Evolutionary conservation across 1,140 invertebrate genomes (phyloP), one percentile per base, ranked within the genome.

Genomic region (Triops cancriformis): DNA sequence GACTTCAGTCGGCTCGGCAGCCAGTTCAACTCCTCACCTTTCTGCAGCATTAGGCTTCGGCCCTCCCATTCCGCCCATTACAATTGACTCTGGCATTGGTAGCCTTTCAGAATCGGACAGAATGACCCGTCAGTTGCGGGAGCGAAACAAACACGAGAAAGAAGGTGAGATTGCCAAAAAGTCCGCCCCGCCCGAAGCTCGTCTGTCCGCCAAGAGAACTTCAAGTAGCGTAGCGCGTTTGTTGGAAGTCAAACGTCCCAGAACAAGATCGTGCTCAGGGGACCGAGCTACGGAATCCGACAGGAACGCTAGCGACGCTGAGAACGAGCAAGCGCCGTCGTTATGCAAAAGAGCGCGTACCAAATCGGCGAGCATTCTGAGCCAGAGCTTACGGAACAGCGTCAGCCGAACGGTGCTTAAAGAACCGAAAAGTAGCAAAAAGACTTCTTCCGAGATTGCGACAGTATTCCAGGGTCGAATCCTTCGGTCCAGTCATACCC

Each of bases 231-330:
- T 73, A 18, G n/a, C 77, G 23, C 26, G 72, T 26, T 42, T 73
- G 9, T 51, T 73, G 14, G 37, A 43, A 26, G 64, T 73, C 31
- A 78, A 78, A 27, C 37, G 77, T 43, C 77, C 77, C 23, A 37
- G 64, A 31, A 73, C 77, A 27, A 72, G 73, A 27, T 78, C 77
- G 23, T 64, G 75, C 12, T 28, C 28, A 14, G 42, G 51, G n/a
- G 51, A 76, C 27, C 12, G 28, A 42, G 42, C 43, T 10, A 28
- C 42, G 0, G 77, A 78, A 14, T 64, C 23, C 5, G 77, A 78
- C 11, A 26, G 77, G 18, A 78, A 78, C 37, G 77, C 73, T 10
- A 78, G 77, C 73, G 77, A 78, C 72, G 74, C 77, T 18, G 77
- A 78, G 41, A 78, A 78, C 72, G 64, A 78, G 23, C 51, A 64